Evolutionary conservation across 2,888 invertebrate species (phyloP).

Genomic region (Troglohyphantes excavatus): DNA sequence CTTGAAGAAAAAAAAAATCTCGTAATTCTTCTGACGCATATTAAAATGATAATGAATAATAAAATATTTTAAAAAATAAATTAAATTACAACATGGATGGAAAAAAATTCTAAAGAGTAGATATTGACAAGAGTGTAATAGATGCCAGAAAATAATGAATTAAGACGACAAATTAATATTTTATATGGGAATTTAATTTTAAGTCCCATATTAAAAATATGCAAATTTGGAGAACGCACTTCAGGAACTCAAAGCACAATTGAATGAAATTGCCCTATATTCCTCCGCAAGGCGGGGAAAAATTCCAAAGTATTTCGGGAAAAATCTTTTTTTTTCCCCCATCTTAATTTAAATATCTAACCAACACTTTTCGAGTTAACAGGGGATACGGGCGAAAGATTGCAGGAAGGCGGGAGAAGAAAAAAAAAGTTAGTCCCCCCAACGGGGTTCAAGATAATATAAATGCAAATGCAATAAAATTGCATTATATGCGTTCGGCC

Average conservation of each 20-base stretch:
- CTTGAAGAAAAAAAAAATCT: no score
- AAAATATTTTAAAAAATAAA: not conserved
- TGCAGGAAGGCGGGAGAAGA: slow-evolving; percentile 16
- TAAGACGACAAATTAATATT: slow-evolving; percentile 65
- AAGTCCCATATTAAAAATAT: slow-evolving; percentile 74
- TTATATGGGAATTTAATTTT: slow-evolving; percentile 71
- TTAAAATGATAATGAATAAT: not conserved
- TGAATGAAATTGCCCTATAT: slow-evolving; percentile 60
- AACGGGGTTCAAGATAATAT: slow-evolving; percentile 71
- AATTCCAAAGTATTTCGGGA: slow-evolving; percentile 55
- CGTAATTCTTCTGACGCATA: no score
- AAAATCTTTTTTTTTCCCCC: slow-evolving; percentile 23
- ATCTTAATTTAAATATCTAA: slow-evolving; percentile 68
- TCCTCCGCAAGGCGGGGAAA: slow-evolving; percentile 4
- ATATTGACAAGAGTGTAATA: not conserved
- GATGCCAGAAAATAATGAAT: slow-evolving; percentile 24
- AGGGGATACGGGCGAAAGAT: slow-evolving; percentile 47
- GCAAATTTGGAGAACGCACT: slow-evolving; percentile 44
- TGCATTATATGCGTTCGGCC: slow-evolving; percentile 77
- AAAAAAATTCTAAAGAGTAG: not conserved
- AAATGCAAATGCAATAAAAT: slow-evolving; percentile 79
- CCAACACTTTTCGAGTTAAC: slow-evolving; percentile 63
- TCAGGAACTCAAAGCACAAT: slow-evolving; percentile 21
- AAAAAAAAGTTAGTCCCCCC: not conserved
- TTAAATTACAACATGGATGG: not conserved